Percentiles rank a stretch among this genome's conserved stretches.
Conservation (phyloP, 2,113 vertebrate species). For the Recurvirostra avosetta region DNA sequence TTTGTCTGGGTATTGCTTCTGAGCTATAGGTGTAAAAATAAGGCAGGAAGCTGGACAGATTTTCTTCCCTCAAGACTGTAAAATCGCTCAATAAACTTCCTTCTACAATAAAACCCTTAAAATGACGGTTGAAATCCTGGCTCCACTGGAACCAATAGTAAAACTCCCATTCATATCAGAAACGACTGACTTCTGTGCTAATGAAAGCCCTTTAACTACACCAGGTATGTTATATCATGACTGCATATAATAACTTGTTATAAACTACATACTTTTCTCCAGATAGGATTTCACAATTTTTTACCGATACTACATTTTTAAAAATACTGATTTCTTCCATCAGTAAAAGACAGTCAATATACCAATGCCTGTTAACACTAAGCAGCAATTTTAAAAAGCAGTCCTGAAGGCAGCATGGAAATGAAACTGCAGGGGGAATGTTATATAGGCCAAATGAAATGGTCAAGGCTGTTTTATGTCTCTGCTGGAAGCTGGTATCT, state of each 20-base stretch:
- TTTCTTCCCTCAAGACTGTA: slow-evolving; percentile 22
- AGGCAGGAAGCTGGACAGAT: background rate
- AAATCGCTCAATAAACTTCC: slow-evolving; percentile 30
- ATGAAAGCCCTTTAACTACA: background rate
- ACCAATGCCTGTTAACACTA: background rate
- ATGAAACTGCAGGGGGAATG: background rate
- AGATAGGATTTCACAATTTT: background rate
- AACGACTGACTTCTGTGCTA: background rate
- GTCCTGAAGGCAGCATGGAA: background rate
- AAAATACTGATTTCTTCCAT: background rate
- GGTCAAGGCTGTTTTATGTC: background rate
- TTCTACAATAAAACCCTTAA: slow-evolving; percentile 11
- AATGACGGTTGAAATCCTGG: slow-evolving; percentile 6
- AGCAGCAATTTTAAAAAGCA: background rate
- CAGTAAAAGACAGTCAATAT: background rate
- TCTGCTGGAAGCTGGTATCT: background rate
- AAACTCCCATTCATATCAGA: slow-evolving; percentile 2
- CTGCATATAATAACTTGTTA: background rate
- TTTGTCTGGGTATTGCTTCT: background rate
- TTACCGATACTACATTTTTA: background rate
- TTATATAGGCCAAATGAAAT: background rate
- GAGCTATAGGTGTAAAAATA: background rate
- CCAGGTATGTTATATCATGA: background rate
- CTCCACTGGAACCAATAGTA: background rate
- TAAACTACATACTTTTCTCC: background rate